Percentiles rank a stretch among this genome's conserved stretches.
Conservation (phyloP, 2,888 invertebrate genomes). For the Euphydryas editha region DNA sequence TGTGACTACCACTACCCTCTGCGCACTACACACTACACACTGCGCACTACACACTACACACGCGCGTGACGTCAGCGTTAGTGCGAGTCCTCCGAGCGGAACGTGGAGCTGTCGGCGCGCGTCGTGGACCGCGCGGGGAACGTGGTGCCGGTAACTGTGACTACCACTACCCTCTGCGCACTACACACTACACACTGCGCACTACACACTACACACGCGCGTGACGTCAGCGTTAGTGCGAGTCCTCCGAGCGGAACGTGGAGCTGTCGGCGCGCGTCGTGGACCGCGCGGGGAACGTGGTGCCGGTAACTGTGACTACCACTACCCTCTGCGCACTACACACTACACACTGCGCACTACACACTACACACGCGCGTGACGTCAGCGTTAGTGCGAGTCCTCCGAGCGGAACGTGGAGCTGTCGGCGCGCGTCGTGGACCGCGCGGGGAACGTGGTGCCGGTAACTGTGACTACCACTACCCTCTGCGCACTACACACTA, state of each 20-base stretch:
- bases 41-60: no score
- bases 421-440: slow-evolving; percentile 92
- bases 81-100: slow-evolving; percentile 93
- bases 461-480: slow-evolving; percentile 63
- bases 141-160: slow-evolving; percentile 84
- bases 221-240: no score
- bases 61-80: no score
- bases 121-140: slow-evolving; percentile 93
- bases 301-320: slow-evolving; percentile 81
- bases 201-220: neutral
- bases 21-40: neutral
- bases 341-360: neutral
- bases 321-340: neutral
- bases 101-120: slow-evolving; percentile 94
- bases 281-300: slow-evolving; percentile 89
- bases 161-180: neutral
- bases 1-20: slow-evolving; percentile 7
- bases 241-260: slow-evolving; percentile 95
- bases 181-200: neutral
- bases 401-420: slow-evolving; percentile 98
- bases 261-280: slow-evolving; percentile 94
- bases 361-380: neutral
- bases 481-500: neutral
- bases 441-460: slow-evolving; percentile 88
- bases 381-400: slow-evolving; percentile 80